Percentiles rank a stretch among this genome's conserved stretches.
Conservation (phyloP, 2,113 vertebrate species). For the Heteronetta atricapilla region DNA sequence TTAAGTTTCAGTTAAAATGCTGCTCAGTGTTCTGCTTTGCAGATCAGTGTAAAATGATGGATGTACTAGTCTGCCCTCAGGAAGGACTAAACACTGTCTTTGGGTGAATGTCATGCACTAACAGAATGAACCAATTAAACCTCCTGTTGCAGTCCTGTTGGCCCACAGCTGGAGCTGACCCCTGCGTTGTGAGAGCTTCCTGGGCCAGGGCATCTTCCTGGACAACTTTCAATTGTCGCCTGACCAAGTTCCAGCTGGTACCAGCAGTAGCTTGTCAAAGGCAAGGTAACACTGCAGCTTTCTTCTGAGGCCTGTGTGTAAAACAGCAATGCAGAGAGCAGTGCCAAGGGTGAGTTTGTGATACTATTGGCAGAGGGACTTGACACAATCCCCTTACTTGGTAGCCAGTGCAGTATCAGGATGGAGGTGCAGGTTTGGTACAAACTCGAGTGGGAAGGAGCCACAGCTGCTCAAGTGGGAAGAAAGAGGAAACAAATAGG, state of each 20-base stretch:
- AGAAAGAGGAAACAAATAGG: background rate
- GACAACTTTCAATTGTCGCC: background rate
- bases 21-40: background rate
- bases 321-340: rapidly evolving
- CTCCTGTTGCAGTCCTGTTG: background rate
- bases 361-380: rapidly evolving
- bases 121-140: background rate
- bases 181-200: background rate
- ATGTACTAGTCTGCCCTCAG: background rate
- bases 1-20: background rate
- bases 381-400: background rate
- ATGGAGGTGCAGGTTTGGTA: background rate
- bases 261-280: background rate
- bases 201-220: background rate
- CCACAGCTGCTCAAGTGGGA: background rate
- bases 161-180: background rate
- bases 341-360: background rate
- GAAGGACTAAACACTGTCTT: background rate
- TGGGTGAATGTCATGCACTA: background rate
- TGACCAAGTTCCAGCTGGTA: background rate
- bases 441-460: background rate
- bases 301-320: background rate
- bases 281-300: background rate
- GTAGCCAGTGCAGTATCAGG: background rate
- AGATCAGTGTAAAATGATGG: background rate